Conservation (phyloP, 2,888 invertebrate genomes). For the Plusia festucae region DNA sequence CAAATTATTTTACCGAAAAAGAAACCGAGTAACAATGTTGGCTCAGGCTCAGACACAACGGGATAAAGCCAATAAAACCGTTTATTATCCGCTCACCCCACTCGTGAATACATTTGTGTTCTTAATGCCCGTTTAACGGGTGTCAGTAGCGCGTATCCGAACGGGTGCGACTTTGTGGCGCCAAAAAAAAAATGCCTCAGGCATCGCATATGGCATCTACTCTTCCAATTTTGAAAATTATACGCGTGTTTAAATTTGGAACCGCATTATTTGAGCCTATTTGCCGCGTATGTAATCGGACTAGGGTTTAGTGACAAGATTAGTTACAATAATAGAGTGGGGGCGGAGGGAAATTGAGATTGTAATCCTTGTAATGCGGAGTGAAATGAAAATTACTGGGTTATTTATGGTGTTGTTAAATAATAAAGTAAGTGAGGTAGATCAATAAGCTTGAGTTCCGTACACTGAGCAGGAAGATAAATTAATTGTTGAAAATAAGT, state of each 20-base stretch:
- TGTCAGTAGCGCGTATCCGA: slow-evolving; percentile 62
- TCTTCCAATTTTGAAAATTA: slow-evolving; percentile 81
- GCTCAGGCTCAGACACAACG: slow-evolving; percentile 66
- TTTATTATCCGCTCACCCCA: slow-evolving; percentile 81
- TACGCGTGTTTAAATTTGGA: slow-evolving; percentile 83
- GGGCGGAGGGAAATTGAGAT: slow-evolving; percentile 72
- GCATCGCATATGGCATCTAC: slow-evolving; percentile 82
- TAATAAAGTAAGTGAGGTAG: slow-evolving; percentile 34
- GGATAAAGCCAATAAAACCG: slow-evolving; percentile 81
- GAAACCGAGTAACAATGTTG: slow-evolving; percentile 70
- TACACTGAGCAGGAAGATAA: neutral
- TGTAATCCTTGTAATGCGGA: slow-evolving; percentile 75
- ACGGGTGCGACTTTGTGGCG: slow-evolving; percentile 76
- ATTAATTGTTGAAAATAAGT: slow-evolving; percentile 1
- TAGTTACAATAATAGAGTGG: slow-evolving; percentile 80
- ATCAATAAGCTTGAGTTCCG: slow-evolving; percentile 44
- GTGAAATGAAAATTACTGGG: slow-evolving; percentile 77
- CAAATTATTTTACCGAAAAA: slow-evolving; percentile 67
- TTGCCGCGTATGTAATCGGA: slow-evolving; percentile 80
- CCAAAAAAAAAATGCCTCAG: slow-evolving; percentile 76
- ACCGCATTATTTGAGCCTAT: slow-evolving; percentile 79
- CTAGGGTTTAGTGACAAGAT: slow-evolving; percentile 85
- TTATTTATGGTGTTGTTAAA: slow-evolving; percentile 54
- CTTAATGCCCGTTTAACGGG: slow-evolving; percentile 75
- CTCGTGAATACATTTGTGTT: slow-evolving; percentile 77